Conservation (phyloP, 1,140 invertebrate species). For the Drosophila kohkoa region DNA sequence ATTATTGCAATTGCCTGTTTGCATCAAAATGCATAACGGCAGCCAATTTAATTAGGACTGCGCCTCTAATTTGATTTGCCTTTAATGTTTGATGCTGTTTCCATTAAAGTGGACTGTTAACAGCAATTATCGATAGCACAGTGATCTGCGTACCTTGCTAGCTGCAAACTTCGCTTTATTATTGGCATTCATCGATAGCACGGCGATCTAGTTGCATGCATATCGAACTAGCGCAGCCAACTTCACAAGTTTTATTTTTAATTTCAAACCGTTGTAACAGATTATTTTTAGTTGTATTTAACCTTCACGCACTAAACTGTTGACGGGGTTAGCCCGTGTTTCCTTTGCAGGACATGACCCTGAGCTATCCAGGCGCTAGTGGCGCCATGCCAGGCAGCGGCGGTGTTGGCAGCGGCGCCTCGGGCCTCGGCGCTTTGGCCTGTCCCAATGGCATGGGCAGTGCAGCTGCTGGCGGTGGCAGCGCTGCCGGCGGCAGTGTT, state of each 20-base stretch:
- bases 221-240: background rate
- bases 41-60: background rate
- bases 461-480: slow-evolving; percentile 6
- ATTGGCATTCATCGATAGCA: background rate
- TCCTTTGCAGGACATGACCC: slow-evolving; percentile 79
- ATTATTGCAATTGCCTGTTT: background rate
- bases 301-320: slow-evolving; percentile 53
- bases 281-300: too few relatives aligned
- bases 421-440: slow-evolving; percentile 52
- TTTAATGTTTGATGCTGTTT: background rate
- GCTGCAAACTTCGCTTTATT: background rate
- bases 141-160: background rate
- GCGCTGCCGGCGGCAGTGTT: slow-evolving; percentile 36
- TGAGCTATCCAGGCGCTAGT: slow-evolving; percentile 77
- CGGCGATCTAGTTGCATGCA: background rate
- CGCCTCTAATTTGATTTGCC: background rate
- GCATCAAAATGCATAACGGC: background rate
- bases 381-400: slow-evolving; percentile 43
- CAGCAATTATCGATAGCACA: background rate
- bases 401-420: slow-evolving; percentile 40
- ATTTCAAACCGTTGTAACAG: too few relatives aligned
- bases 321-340: slow-evolving; percentile 78
- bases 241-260: background rate
- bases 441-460: slow-evolving; percentile 71
- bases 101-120: background rate